Conservation (phyloP, 2,113 vertebrate genomes). For the Cavia aperea region DNA sequence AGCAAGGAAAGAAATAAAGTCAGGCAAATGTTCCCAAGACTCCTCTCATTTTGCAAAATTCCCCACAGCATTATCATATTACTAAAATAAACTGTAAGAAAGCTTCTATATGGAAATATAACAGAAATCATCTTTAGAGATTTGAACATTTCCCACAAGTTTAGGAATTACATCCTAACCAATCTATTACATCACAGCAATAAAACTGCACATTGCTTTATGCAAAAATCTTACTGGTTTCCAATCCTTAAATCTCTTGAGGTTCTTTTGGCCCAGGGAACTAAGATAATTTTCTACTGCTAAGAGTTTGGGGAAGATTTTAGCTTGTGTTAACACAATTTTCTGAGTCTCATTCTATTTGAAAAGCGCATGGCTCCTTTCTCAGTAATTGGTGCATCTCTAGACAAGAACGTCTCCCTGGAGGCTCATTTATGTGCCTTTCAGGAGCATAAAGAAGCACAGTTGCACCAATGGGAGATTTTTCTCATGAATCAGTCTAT, state of each 20-base stretch:
- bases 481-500: neutral
- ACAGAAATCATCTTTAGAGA: neutral
- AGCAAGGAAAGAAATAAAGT: neutral
- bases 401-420: neutral
- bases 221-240: neutral
- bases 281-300: neutral
- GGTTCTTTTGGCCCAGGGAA: neutral
- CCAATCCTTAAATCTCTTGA: neutral
- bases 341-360: conserved; percentile 28
- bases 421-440: neutral
- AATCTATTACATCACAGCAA: neutral
- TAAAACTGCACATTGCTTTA: neutral
- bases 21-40: neutral
- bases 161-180: neutral
- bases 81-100: neutral
- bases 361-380: neutral
- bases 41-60: conserved; percentile 1
- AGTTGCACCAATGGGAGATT: neutral
- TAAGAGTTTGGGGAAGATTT: neutral
- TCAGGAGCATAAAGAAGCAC: conserved; percentile 1
- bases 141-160: neutral
- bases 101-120: neutral
- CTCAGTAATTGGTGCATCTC: neutral
- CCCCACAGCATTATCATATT: neutral
- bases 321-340: neutral